Conservation (phyloP, 1,140 invertebrate genomes). For the Atopsyche davidsoni region DNA sequence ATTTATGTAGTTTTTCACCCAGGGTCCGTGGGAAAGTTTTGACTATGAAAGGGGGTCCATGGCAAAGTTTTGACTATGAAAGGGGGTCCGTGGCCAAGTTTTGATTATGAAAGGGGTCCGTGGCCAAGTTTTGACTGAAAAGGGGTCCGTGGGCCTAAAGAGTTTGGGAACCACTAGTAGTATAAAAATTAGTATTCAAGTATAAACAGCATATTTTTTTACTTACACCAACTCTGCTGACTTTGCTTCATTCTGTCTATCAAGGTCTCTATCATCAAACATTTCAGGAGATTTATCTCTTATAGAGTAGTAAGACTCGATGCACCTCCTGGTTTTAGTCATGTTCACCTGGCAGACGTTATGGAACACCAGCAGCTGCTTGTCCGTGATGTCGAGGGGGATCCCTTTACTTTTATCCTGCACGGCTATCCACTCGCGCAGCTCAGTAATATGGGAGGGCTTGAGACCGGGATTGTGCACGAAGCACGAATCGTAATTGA, state of each 20-base stretch:
- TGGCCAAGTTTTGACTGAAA: no score
- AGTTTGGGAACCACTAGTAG: no score
- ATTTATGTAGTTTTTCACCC: no score
- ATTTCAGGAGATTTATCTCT: constrained; percentile 53
- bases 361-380: constrained; percentile 53
- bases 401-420: constrained; percentile 27
- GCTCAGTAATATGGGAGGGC: constrained; percentile 16
- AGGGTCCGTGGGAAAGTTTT: no score
- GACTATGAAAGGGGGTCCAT: no score
- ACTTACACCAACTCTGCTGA: constrained; percentile 38
- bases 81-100: no score
- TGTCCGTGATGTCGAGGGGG: constrained; percentile 44
- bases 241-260: constrained; percentile 34
- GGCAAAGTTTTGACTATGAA: no score
- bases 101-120: no score
- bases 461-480: constrained; percentile 17
- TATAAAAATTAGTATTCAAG: no score
- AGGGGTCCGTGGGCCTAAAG: no score
- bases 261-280: constrained; percentile 48
- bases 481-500: constrained; percentile 17
- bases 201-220: no score
- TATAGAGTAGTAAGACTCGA: constrained; percentile 52
- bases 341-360: constrained; percentile 54
- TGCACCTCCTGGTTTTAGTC: constrained; percentile 51
- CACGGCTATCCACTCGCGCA: constrained; percentile 15